phyloP scores from a whole-genome alignment of 2,113 vertebrate genomes.

The Thinocorus orbignyianus region DNA sequence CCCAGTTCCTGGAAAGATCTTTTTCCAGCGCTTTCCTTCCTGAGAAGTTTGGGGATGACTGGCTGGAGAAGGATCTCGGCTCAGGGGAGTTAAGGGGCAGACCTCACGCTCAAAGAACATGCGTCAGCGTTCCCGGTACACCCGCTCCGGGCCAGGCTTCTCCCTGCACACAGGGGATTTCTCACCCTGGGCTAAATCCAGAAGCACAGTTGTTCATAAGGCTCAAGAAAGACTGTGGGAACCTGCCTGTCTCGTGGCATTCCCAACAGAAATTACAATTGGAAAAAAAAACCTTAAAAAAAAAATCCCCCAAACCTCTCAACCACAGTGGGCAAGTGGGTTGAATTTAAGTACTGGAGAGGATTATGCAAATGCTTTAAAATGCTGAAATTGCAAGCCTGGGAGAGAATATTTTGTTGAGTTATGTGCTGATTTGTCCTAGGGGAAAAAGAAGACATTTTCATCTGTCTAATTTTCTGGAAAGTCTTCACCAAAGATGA shows the following conservation, averaged over 20 bases:
- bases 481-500: neutral
- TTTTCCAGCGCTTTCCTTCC: neutral
- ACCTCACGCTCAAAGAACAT: neutral
- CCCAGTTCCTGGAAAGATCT: neutral
- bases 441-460: neutral
- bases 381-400: neutral
- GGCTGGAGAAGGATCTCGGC: neutral
- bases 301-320: neutral
- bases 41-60: neutral
- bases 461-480: neutral
- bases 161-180: neutral
- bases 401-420: neutral
- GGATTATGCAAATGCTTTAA: neutral
- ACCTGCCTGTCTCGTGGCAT: fast-evolving
- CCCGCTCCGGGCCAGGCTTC: neutral
- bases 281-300: too few species aligned
- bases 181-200: neutral
- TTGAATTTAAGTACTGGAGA: neutral
- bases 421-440: neutral
- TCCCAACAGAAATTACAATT: neutral
- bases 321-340: neutral
- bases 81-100: neutral
- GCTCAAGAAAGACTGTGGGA: neutral
- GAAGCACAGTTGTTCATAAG: neutral
- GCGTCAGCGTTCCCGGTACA: neutral